These are phyloP conservation scores for Drosophila pachea DNA, from an alignment of 1,140 invertebrate genomes.

Conservation along the genomic window DNA sequence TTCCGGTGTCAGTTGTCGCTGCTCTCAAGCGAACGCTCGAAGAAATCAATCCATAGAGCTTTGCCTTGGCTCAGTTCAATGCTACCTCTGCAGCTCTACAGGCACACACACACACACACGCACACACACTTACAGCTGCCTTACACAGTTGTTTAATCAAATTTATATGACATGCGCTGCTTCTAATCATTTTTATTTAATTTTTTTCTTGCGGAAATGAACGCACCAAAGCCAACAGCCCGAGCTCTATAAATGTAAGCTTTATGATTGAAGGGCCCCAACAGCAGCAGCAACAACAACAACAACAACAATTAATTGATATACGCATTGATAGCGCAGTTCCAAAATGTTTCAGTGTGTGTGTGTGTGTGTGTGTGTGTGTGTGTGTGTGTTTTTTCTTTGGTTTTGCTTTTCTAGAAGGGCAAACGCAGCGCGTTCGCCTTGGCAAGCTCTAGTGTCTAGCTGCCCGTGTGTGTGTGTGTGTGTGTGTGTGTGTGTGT, in stretches of 20 bases:
- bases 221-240: constrained; percentile 28
- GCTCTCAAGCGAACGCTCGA: constrained; percentile 16
- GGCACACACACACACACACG: neutral
- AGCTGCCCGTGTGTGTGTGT: neutral
- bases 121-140: neutral
- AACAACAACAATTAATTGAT: constrained; percentile 60
- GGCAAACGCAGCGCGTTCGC: constrained; percentile 36
- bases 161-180: constrained; percentile 5
- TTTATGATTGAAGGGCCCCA: constrained; percentile 64
- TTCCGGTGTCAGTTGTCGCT: constrained; percentile 29
- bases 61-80: constrained; percentile 44
- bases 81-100: constrained; percentile 28
- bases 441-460: constrained; percentile 16
- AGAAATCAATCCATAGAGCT: constrained; percentile 10
- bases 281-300: constrained; percentile 36
- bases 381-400: neutral
- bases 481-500: constrained; percentile 6
- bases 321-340: constrained; percentile 64
- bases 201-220: constrained; percentile 61
- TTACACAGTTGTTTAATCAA: constrained; percentile 28
- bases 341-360: constrained; percentile 15
- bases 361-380: too few relatives aligned
- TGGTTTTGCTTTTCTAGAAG: constrained; percentile 30
- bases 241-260: constrained; percentile 45
- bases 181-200: constrained; percentile 34